Evolutionary conservation across 35 echinoderm and acorn worm genomes (phyloP), one percentile per base, ranked within the genome.

Genomic region (Ptychodera flava): DNA sequence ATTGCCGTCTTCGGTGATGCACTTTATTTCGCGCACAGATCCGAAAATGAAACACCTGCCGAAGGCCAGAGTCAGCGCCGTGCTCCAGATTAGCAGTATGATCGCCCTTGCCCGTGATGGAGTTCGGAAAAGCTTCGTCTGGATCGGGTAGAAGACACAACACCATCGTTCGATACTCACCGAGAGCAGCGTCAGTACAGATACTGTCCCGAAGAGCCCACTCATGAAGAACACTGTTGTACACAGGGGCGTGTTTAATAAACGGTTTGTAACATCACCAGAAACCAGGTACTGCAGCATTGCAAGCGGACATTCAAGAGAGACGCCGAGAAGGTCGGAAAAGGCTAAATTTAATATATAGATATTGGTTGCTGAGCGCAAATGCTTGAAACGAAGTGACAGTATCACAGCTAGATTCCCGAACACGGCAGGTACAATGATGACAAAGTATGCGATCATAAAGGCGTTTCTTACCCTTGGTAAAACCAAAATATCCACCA

Each of bases 161-260:
- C 89, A 93, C 52, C 91, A 97, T 28, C 95, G 82, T 37, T 97
- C 95, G 29, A 97, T 86, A 31, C 90, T 93, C 15, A 97, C 81
- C 1, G 92, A 92, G 0, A 97, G 36, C 31, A 93, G 87, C 0
- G 92, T 97, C 38, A 97, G 88, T 1, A 94, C 85, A 32, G 89
- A 93, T 0, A 83, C 88, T 2, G 95, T 91, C 12, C 92, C 95
- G 85, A 93, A 93, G 78, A 97, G 91, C 16, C 80, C 85, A 78
- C 86, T 91, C 76, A 97, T 78, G 37, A 93, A 93, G 33, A 92
- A 97, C 28, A 85, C 80, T 52, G 86, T 35, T 6, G 79, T 83
- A 38, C 95, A 97, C 38, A 89, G 38, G 52, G 52, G 38, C 36
- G 82, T 33, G 36, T 81, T 80, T 36, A 94, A 35, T 33, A 93